Evolutionary conservation across 2,888 invertebrate genomes (phyloP), one percentile per base, ranked within the genome.

Genomic region (Lapara coniferarum): DNA sequence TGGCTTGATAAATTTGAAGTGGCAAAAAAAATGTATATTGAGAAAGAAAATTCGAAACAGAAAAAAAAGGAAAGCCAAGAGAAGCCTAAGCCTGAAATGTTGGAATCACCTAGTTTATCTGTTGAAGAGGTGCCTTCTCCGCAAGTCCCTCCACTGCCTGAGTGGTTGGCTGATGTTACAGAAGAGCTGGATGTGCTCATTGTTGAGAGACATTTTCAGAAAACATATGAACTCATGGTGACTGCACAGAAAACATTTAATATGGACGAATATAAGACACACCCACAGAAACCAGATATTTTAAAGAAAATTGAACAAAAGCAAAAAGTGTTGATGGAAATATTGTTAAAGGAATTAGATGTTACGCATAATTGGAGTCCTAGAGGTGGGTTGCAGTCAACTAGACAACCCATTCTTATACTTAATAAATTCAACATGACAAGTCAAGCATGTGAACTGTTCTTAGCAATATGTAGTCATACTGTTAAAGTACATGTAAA

Each of bases 101-200:
- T 93, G 55, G 92, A 93, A 70, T 94, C 94, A 7, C 94, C 93
- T 67, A 93, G 93, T 81, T 84, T 92, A 13, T 94, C 93, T 53
- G 88, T 92, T 44, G 93, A 94, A 70, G 94, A 94, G 72, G 71
- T 90, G 69, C 91, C 86, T 37, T 91, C 92, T 52, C 92, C 91
- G 12, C 91, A 91, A 76, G 79, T 89, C 55, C 76, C 87, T 46
- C 85, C 88, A 6, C 74, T 94, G 59, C 97, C 98, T 0, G 98
- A 98, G 82, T 99, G 99, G 99, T 89, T 99, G 69, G 90, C 96
- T 70, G 98, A 99, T 88, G 96, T 98, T 5, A 96, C 98, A 0
- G 99, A 99, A 87, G 99, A 99, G 88, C 93, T 99, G 69, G 98
- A 99, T 93, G 98, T 99, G 14, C 96, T 97, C 79, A 97, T 99